These are phyloP conservation scores for Pelochelys cantorii DNA, from an alignment of 2,797 vertebrate species.

Conservation along the genomic window DNA sequence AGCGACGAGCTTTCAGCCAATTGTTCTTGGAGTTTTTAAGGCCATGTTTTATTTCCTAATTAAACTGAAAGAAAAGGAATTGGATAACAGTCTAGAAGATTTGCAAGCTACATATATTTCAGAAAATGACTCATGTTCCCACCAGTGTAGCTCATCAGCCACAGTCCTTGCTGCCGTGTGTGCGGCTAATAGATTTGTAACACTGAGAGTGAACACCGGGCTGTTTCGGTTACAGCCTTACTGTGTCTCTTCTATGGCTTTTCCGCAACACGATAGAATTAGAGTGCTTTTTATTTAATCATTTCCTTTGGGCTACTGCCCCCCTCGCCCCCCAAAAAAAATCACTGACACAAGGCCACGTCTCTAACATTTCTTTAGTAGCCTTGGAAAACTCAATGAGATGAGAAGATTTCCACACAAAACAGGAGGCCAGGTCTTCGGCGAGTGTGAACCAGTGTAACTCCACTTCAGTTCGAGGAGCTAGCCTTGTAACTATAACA, in stretches of 20 bases:
- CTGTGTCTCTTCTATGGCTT: constrained; percentile 62
- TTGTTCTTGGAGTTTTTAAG: constrained; percentile 19
- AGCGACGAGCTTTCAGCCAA: constrained; percentile 1
- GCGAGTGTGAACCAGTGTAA: constrained; percentile 23
- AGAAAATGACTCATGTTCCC: constrained; percentile 72
- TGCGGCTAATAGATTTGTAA: constrained; percentile 77
- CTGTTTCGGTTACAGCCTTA: constrained; percentile 75
- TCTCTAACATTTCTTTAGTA: constrained; percentile 60
- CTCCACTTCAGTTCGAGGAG: constrained; percentile 47
- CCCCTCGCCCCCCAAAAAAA: constrained; percentile 67
- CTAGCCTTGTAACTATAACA: neutral
- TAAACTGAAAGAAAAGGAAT: constrained; percentile 78
- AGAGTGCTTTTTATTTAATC: constrained; percentile 75
- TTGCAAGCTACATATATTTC: constrained; percentile 74
- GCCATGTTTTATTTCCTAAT: constrained; percentile 79
- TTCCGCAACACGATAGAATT: constrained; percentile 68
- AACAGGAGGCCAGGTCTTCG: constrained; percentile 13
- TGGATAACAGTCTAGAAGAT: constrained; percentile 72
- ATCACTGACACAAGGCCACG: constrained; percentile 65
- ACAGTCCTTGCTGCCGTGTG: constrained; percentile 69
- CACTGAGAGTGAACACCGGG: constrained; percentile 61
- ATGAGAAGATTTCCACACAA: constrained; percentile 46
- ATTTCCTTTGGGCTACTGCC: constrained; percentile 30
- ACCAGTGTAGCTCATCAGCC: constrained; percentile 64
- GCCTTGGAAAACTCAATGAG: constrained; percentile 47